Conservation (phyloP, 2,888 invertebrate genomes). For the Troglohyphantes excavatus region DNA sequence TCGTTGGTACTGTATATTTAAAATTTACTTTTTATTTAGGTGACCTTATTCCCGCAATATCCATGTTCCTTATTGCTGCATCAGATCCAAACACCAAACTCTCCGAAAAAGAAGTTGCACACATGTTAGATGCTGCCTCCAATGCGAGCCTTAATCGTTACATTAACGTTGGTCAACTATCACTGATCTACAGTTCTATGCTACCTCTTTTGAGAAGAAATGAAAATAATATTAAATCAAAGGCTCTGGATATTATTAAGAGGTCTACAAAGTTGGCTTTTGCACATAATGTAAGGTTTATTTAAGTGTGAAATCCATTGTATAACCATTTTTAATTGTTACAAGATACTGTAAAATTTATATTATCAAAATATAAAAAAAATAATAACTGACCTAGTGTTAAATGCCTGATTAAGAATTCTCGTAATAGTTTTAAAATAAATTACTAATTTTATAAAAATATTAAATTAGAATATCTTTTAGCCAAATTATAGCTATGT, state of each 20-base stretch:
- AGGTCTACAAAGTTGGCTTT: constrained; percentile 53
- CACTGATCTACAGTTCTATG: constrained; percentile 70
- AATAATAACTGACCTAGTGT: too few species aligned
- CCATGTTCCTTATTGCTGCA: constrained; percentile 61
- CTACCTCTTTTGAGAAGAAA: constrained; percentile 52
- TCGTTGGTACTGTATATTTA: neutral
- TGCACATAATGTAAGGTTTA: constrained; percentile 62
- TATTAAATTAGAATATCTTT: too few species aligned
- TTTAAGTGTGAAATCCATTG: neutral
- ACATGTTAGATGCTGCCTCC: constrained; percentile 53
- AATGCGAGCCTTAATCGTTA: constrained; percentile 49
- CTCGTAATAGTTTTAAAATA: too few species aligned
- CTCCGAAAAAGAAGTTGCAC: constrained; percentile 28
- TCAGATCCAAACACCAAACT: constrained; percentile 19
- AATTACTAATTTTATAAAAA: too few species aligned
- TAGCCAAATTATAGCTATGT: too few species aligned
- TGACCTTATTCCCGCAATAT: constrained; percentile 47
- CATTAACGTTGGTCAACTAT: constrained; percentile 54
- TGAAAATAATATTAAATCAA: constrained; percentile 34
- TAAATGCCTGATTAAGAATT: too few species aligned
- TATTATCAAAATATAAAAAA: too few species aligned
- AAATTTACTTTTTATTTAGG: constrained; percentile 30
- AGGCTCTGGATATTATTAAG: constrained; percentile 63
- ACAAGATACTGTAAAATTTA: too few species aligned
- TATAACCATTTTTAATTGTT: too few species aligned